Evolutionary conservation across 2,797 vertebrate genomes (phyloP), one percentile per base, ranked within the genome.

Genomic region (Chaetophractus vellerosus): DNA sequence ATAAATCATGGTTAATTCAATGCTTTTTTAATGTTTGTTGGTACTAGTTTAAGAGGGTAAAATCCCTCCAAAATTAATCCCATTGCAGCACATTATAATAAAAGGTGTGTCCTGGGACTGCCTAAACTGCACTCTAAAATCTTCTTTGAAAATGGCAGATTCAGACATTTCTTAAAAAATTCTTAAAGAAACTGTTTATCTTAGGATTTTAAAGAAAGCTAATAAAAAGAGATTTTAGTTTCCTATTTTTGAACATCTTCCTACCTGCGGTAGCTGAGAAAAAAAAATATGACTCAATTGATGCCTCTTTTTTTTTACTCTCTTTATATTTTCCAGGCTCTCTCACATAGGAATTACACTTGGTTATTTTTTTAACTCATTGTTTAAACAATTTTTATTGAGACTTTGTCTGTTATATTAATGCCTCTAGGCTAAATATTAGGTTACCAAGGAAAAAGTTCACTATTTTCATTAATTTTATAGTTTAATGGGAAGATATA

Each of bases 151-250:
- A 94, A 88, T 8, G 50, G 19, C 7, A 91, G 21, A 2, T 55
- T 90, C 6, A 33, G 26, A 36, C 11, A 88, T 90, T 59, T 55
- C 41, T 90, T 90, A 50, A 48, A 31, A 87, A 61, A 48, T 90
- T 90, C 41, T 59, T 74, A 52, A 91, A 74, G 2, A 45, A 75
- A 57, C 21, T 64, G 0, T n/a, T 80, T 57, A 61, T 41, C 48
- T 85, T 28, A 86, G 52, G 23, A 78, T 52, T 75, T 82, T 48
- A 93, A 87, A 83, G 2, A 55, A 52, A 84, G 16, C 9, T 55
- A 78, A 71, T 21, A 57, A 41, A 41, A 55, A 63, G 11, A 85
- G 68, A 66, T n/a, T n/a, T 80, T 85, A 21, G 12, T 80, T 9
- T 69, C 6, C 9, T 24, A 14, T 94, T 86, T 68, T 63, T 48